A percentile compares a stretch with the other conserved stretches of the same genome.
Evolutionary conservation across 2,888 invertebrate genomes (phyloP).

Genomic region (Lithophane leautieri): DNA sequence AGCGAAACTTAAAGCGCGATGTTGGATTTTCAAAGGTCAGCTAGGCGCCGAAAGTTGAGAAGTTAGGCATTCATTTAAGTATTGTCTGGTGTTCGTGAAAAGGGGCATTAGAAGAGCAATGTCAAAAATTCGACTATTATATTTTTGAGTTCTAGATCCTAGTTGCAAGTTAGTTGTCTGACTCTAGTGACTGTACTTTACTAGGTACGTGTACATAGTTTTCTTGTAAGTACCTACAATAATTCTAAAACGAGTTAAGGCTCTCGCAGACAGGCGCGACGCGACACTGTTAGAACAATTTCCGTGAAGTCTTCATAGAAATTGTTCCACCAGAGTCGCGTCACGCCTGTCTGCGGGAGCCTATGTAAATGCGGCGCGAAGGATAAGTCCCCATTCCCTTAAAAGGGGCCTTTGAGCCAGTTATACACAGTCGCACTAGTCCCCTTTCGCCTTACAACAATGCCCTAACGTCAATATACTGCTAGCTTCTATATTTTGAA

Average conservation of each 20-base stretch:
- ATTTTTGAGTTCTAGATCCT: too few species aligned
- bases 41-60: not conserved
- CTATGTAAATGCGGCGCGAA: not conserved
- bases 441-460: slow-evolving; percentile 32
- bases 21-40: not conserved
- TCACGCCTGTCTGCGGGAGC: too few species aligned
- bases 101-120: too few species aligned
- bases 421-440: slow-evolving; percentile 20
- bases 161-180: not conserved
- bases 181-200: not conserved
- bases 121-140: not conserved
- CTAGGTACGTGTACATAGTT: not conserved
- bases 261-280: too few species aligned
- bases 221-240: too few species aligned
- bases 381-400: slow-evolving; percentile 35
- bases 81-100: too few species aligned
- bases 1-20: not conserved
- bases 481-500: too few species aligned
- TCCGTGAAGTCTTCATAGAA: too few species aligned
- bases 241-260: too few species aligned
- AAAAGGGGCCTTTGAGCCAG: slow-evolving; percentile 43
- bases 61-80: too few species aligned
- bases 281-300: too few species aligned
- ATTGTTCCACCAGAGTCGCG: too few species aligned
- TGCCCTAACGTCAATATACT: not conserved